Base-by-base conservation (phyloP, 1,140 invertebrate genomes). In the Drosophila aff. region DNA sequence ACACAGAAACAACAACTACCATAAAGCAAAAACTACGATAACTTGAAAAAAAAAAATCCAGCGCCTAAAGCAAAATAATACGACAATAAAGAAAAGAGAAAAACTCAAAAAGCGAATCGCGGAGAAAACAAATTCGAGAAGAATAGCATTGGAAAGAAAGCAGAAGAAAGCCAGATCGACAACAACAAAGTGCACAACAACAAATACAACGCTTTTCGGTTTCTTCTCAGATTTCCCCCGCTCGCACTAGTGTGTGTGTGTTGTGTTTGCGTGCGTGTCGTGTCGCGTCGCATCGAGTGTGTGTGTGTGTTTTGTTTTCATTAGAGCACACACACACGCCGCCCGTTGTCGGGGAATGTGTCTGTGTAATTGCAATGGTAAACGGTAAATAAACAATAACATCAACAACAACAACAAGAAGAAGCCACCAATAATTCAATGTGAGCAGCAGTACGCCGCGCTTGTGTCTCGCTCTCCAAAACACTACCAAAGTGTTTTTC, bases 321-420 rank as follows among this genome's bases (percentile, higher is more conserved):
- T 76, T 67, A 44, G 26, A 57, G 73, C 69, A 76, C 72, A 77
- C 73, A 76, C 73, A 77, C 74, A 77, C 74, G 73, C 66, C 40
- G 28, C 49, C 50, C 71, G 33, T 36, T 65, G 65, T 26, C 53
- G 53, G 53, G 43, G 36, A 40, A 26, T 64, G 65, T 38, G 65
- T 33, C 36, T 41, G 65, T 72, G 49, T 40, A 71, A 58, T 71
- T 72, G 67, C 67, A 60, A 72, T 71, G 68, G 26, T 49, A 49
- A 69, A 49, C 50, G 31, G 57, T 62, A 62, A 71, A 72, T 67
- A 44, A 69, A 72, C 59, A 58, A 60, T 50, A 60, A 59, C 31
- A 72, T 36, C n/a, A 55, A 13, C 18, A 75, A 23, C n/a, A n/a
- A n/a, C 44, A 75, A 28, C 52, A 21, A 38, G 13, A 21, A 53